Evolutionary conservation across 2,888 invertebrate genomes (phyloP).

Genomic region (Helobdella robusta): DNA sequence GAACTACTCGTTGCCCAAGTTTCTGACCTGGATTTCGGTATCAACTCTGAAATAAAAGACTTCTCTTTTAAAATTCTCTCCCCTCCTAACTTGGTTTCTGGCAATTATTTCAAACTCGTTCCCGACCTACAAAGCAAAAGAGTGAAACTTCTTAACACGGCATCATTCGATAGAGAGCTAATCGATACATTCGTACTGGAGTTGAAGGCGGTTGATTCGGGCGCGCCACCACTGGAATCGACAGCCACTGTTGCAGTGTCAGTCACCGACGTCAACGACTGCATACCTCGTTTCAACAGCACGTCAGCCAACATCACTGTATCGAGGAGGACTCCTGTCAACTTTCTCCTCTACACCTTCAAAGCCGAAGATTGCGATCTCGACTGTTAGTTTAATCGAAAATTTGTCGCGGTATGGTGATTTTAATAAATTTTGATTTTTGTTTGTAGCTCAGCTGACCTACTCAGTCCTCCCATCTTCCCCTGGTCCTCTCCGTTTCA

Average conservation of each 20-base stretch:
- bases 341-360: background rate
- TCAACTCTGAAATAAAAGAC: conserved; percentile 10
- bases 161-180: background rate
- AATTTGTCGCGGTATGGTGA: background rate
- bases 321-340: conserved; percentile 4
- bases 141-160: background rate
- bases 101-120: background rate
- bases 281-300: background rate
- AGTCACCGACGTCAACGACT: background rate
- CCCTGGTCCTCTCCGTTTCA: too few species aligned
- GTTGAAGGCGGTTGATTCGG: background rate
- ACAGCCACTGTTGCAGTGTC: background rate
- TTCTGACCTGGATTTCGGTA: conserved; percentile 21
- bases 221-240: background rate
- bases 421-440: too few species aligned
- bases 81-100: background rate
- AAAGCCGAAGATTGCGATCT: conserved; percentile 7
- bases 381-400: background rate
- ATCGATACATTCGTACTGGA: background rate
- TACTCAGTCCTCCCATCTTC: too few species aligned
- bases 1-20: conserved; percentile 11
- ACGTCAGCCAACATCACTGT: background rate
- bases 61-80: background rate
- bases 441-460: too few species aligned
- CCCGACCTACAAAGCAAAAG: background rate